These are phyloP conservation scores for Deilephila elpenor DNA, from an alignment of 2,888 invertebrate genomes.

Conservation along the genomic window DNA sequence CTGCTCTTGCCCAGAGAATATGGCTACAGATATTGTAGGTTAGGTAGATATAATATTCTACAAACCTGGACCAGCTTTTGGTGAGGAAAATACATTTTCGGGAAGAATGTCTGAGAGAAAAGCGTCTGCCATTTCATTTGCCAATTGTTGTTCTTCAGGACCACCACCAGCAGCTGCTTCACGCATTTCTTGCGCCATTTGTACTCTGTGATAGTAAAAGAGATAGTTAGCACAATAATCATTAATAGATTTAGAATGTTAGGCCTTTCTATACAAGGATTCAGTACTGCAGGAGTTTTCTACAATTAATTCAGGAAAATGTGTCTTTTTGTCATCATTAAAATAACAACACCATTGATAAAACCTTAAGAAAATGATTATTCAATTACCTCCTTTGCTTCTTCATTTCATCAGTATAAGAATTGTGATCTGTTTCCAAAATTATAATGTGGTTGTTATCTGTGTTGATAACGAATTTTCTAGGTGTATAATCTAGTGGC, in stretches of 20 bases:
- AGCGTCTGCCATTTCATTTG: slow-evolving; percentile 98
- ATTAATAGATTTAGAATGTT: background rate
- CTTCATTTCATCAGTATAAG: slow-evolving; percentile 98
- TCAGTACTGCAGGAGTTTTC: slow-evolving; percentile 81
- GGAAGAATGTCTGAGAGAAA: slow-evolving; percentile 97
- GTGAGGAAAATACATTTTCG: slow-evolving; percentile 97
- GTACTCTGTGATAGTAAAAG: slow-evolving; percentile 84
- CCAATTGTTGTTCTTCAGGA: slow-evolving; percentile 97
- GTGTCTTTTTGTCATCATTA: slow-evolving; percentile 76
- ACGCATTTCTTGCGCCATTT: slow-evolving; percentile 99
- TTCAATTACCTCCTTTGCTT: slow-evolving; percentile 87
- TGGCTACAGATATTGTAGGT: slow-evolving; percentile 53
- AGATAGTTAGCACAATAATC: background rate
- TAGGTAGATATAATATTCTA: background rate
- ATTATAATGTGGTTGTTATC: slow-evolving; percentile 95
- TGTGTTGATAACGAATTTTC: slow-evolving; percentile 96
- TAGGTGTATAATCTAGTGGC: slow-evolving; percentile 97
- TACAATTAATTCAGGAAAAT: slow-evolving; percentile 64
- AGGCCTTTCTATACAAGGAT: slow-evolving; percentile 27
- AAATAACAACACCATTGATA: slow-evolving; percentile 21
- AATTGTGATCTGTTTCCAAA: slow-evolving; percentile 98
- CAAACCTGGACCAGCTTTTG: slow-evolving; percentile 93
- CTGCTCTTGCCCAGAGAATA: slow-evolving; percentile 84
- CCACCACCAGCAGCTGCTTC: slow-evolving; percentile 93
- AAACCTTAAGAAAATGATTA: background rate